Evolutionary conservation across 2,888 invertebrate species (phyloP).

Genomic region (Eupithecia centaureata): DNA sequence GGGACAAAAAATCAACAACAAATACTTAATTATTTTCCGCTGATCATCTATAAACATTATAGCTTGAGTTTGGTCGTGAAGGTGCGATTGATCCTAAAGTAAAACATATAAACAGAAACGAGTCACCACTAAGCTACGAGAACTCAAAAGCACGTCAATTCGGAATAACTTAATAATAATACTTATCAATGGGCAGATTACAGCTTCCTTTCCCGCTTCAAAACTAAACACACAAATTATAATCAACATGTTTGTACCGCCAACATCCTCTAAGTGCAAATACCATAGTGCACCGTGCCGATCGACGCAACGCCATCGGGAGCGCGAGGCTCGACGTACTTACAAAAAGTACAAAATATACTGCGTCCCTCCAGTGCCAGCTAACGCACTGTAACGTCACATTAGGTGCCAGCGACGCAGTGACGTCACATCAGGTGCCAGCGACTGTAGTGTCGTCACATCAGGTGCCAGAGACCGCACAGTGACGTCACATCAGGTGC

Average conservation of each 20-base stretch:
- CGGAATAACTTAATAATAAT: constrained; percentile 80
- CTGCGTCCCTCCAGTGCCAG: constrained; percentile 50
- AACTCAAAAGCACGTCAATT: constrained; percentile 71
- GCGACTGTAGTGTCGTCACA: no score
- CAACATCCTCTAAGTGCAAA: constrained; percentile 77
- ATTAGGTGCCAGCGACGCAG: constrained; percentile 59
- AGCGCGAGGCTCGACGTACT: constrained; percentile 47
- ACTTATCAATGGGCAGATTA: constrained; percentile 74
- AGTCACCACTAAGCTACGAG: constrained; percentile 50
- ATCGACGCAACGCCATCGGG: constrained; percentile 46
- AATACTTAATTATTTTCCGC: no score
- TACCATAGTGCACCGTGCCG: constrained; percentile 50
- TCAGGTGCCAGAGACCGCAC: constrained; percentile 61
- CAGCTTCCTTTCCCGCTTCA: constrained; percentile 74
- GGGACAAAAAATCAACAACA: no score
- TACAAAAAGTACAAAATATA: constrained; percentile 58
- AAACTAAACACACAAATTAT: constrained; percentile 55
- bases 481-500: constrained; percentile 41
- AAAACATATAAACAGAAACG: constrained; percentile 47
- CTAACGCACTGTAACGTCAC: constrained; percentile 23
- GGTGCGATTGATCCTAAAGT: neutral
- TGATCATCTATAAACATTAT: no score
- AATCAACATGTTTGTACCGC: constrained; percentile 64
- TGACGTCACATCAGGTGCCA: constrained; percentile 50
- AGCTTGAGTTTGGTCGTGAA: neutral